These are phyloP conservation scores for Brassicogethes aeneus DNA, from an alignment of 2,888 invertebrate genomes.

Conservation along the genomic window DNA sequence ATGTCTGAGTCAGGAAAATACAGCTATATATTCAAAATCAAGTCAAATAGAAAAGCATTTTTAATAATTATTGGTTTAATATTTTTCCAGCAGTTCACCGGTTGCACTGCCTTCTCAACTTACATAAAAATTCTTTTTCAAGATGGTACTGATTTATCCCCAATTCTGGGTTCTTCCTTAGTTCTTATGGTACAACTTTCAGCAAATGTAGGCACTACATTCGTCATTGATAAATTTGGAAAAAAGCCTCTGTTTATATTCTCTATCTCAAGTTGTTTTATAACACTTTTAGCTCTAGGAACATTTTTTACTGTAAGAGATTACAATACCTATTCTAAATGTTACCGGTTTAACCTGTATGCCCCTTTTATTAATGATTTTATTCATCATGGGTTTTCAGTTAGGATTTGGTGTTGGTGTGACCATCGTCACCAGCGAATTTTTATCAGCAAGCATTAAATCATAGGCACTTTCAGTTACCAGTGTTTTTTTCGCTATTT, in stretches of 20 bases:
- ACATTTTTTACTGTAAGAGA: constrained; percentile 23
- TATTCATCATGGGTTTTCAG: constrained; percentile 24
- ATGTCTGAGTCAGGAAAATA: constrained; percentile 40
- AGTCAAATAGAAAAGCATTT: constrained; percentile 52
- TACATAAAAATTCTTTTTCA: constrained; percentile 32
- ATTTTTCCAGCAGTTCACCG: constrained; percentile 28
- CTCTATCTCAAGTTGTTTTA: constrained; percentile 22
- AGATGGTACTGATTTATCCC: constrained; percentile 27
- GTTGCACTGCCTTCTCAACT: constrained; percentile 24
- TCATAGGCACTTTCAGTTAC: constrained; percentile 24
- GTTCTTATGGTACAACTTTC: constrained; percentile 38
- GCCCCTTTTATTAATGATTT: constrained; percentile 25
- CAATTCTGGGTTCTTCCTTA: constrained; percentile 37
- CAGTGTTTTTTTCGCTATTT: constrained; percentile 21
- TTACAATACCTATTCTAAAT: constrained; percentile 18
- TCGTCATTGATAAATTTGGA: constrained; percentile 29
- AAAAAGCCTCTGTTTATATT: constrained; percentile 24
- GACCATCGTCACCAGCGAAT: constrained; percentile 26
- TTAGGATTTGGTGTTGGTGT: constrained; percentile 24
- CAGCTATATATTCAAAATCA: constrained; percentile 46
- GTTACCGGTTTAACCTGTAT: constrained; percentile 21
- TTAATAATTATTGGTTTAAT: constrained; percentile 48
- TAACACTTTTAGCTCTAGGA: constrained; percentile 23
- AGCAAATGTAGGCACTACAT: constrained; percentile 24
- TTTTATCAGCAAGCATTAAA: constrained; percentile 31